These are phyloP conservation scores for Drosophila hamatofila DNA, from an alignment of 2,888 invertebrate species.

Conservation along the genomic window DNA sequence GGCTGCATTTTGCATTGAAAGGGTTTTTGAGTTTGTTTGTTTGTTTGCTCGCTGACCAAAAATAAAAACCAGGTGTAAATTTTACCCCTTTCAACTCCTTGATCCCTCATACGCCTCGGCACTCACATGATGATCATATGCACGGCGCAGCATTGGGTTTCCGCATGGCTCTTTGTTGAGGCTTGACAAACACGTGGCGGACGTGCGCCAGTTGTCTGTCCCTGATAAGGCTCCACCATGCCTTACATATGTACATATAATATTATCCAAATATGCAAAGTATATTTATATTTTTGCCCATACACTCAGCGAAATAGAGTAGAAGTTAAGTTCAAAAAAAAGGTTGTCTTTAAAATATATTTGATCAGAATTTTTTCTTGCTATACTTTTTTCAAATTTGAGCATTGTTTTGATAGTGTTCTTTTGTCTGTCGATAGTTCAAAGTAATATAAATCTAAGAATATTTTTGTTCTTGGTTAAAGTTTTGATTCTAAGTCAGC, in stretches of 20 bases:
- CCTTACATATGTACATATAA: constrained; percentile 3
- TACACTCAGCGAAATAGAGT: neutral
- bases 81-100: constrained; percentile 34
- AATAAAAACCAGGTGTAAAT: constrained; percentile 81
- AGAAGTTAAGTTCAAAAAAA: neutral
- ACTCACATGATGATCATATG: constrained; percentile 8
- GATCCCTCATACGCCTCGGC: constrained; percentile 11
- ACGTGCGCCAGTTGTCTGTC: constrained; percentile 76
- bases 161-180: constrained; percentile 5
- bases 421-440: no score
- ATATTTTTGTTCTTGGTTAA: no score
- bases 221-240: constrained; percentile 56
- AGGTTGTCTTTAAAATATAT: neutral
- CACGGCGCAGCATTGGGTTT: constrained; percentile 29
- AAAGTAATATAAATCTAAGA: no score
- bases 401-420: no score
- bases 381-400: no score
- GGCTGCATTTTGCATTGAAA: constrained; percentile 65
- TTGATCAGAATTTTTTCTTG: no score
- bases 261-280: constrained; percentile 13
- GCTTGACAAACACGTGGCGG: constrained; percentile 64
- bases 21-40: constrained; percentile 54
- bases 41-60: constrained; percentile 66
- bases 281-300: constrained; percentile 56
- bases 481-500: no score